These are phyloP conservation scores for Labeo catla DNA, from an alignment of 2,113 vertebrate genomes.

Conservation along the genomic window DNA sequence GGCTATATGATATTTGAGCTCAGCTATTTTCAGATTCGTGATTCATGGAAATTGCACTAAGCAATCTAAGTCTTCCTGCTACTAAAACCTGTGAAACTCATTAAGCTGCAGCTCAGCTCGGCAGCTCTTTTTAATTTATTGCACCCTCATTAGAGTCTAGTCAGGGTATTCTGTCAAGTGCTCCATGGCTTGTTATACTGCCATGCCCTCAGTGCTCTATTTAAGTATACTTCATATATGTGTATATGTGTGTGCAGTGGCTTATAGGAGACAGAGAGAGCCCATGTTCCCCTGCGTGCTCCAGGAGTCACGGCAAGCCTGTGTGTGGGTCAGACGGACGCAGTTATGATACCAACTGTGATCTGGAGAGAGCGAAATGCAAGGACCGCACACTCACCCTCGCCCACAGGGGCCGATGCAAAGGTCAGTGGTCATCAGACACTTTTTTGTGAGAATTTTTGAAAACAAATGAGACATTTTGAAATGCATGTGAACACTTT, in stretches of 20 bases:
- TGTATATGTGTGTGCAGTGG: constrained; percentile 78
- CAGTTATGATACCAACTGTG: constrained; percentile 91
- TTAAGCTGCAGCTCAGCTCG: constrained; percentile 27
- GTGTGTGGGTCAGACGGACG: constrained; percentile 93
- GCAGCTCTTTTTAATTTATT: constrained; percentile 30
- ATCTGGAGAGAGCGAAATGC: constrained; percentile 95
- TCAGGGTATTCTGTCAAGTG: constrained; percentile 21
- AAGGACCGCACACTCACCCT: constrained; percentile 83
- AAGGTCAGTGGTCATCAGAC: constrained; percentile 78
- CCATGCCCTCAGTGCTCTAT: background rate
- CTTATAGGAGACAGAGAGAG: constrained; percentile 90
- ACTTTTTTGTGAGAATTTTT: background rate
- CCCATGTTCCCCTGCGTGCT: constrained; percentile 88
- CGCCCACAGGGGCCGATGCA: constrained; percentile 87
- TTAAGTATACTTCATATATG: background rate
- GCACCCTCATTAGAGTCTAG: constrained; percentile 13
- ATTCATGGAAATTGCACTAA: constrained; percentile 36
- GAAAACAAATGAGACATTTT: background rate
- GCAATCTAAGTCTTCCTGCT: background rate
- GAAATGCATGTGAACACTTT: background rate
- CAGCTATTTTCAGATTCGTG: constrained; percentile 41
- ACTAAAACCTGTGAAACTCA: constrained; percentile 36
- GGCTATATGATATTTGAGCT: constrained; percentile 27
- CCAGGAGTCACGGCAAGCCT: constrained; percentile 84
- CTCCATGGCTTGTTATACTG: background rate